phyloP scores from a whole-genome alignment of 2,113 vertebrate genomes.

The Rhinopomastus cyanomelas region DNA sequence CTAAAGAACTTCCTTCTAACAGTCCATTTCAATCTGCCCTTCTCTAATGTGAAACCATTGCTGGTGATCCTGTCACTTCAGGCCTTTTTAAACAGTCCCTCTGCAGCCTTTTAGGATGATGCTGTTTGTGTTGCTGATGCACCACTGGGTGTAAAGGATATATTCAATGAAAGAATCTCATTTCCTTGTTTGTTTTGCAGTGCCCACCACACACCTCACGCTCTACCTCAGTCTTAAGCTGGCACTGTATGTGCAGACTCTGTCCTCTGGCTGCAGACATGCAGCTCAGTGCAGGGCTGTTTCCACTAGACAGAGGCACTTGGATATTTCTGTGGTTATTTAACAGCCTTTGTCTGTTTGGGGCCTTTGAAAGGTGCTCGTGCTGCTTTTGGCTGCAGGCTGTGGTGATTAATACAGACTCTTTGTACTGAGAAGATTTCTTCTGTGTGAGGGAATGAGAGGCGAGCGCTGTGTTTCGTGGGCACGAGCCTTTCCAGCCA shows the following conservation, averaged over 20 bases:
- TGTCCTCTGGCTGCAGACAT: background rate
- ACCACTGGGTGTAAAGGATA: background rate
- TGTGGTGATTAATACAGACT: slow-evolving; percentile 19
- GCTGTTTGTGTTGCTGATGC: slow-evolving; percentile 3
- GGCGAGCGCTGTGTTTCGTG: background rate
- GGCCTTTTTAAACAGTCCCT: no score
- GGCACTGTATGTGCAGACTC: background rate
- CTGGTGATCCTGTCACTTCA: no score
- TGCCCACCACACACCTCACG: background rate
- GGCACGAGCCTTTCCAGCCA: background rate
- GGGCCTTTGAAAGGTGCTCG: slow-evolving; percentile 38
- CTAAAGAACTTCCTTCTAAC: no score
- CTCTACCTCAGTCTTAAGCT: background rate
- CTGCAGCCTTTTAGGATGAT: background rate
- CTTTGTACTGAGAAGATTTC: slow-evolving; percentile 5
- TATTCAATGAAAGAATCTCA: background rate
- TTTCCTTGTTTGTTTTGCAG: slow-evolving; percentile 31
- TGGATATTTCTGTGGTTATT: background rate
- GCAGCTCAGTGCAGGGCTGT: background rate
- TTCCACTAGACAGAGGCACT: background rate
- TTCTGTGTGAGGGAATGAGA: slow-evolving; percentile 4
- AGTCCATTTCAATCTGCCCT: no score
- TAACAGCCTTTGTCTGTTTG: slow-evolving; percentile 8
- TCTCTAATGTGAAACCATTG: no score
- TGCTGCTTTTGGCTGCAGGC: slow-evolving; percentile 25